phyloP scores from a whole-genome alignment of 2,797 vertebrate genomes.

The Cygnus olor region DNA sequence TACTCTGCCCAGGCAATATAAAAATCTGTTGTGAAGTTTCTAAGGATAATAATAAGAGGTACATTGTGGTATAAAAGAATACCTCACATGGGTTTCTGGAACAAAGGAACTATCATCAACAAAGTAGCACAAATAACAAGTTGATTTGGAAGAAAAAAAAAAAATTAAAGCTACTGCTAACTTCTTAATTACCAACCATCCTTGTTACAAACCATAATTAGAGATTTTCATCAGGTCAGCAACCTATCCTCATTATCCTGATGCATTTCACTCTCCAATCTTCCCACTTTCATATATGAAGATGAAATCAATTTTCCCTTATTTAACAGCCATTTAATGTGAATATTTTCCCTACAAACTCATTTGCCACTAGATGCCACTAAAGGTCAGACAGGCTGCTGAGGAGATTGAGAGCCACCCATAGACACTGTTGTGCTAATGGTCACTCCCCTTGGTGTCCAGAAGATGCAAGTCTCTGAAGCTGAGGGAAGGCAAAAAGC shows the following conservation, averaged over 20 bases:
- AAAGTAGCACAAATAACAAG: background rate
- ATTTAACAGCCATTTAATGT: background rate
- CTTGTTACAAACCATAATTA: background rate
- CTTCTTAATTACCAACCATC: background rate
- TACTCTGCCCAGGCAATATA: background rate
- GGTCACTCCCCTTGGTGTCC: background rate
- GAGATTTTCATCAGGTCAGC: background rate
- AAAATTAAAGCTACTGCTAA: background rate
- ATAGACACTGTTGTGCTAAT: too few relatives aligned
- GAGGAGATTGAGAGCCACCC: background rate
- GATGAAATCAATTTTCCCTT: background rate
- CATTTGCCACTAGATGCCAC: slow-evolving; percentile 43
- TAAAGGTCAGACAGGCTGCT: slow-evolving; percentile 37
- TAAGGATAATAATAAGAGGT: background rate
- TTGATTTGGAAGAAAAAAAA: background rate
- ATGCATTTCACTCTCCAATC: background rate
- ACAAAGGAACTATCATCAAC: background rate
- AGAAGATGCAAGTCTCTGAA: background rate
- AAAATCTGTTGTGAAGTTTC: background rate
- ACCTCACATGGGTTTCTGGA: background rate
- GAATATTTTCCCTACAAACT: background rate
- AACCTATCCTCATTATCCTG: background rate
- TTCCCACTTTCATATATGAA: background rate
- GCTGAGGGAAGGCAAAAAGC: rapidly evolving
- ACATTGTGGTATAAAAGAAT: background rate